phyloP scores from a whole-genome alignment of 2,113 vertebrate species.

The Lasiurus cinereus region DNA sequence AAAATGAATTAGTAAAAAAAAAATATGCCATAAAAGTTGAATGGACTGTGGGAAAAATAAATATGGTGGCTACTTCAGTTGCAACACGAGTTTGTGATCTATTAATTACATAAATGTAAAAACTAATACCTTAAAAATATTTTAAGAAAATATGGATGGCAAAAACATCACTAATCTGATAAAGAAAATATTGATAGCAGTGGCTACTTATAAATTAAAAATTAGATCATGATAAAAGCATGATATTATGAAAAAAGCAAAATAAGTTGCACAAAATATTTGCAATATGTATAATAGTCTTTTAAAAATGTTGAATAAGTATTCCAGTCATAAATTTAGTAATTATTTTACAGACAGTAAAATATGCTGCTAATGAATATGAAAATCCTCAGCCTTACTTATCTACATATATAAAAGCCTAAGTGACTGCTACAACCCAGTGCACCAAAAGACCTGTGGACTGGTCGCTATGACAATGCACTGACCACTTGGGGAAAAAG shows the following conservation, averaged over 20 bases:
- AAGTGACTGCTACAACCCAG: no score
- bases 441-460: no score
- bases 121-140: not conserved
- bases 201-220: not conserved
- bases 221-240: not conserved
- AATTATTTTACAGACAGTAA: conserved; percentile 31
- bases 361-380: not conserved
- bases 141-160: not conserved
- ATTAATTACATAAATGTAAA: not conserved
- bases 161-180: not conserved
- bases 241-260: not conserved
- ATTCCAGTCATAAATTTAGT: not conserved
- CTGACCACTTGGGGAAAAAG: no score
- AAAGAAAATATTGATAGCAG: not conserved
- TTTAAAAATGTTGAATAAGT: conserved; percentile 15
- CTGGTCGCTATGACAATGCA: fast-evolving
- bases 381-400: not conserved
- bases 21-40: not conserved
- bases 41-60: not conserved
- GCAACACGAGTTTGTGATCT: not conserved
- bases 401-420: no score
- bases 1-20: not conserved
- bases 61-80: not conserved
- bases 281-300: not conserved
- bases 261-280: not conserved